Evolutionary conservation across 2,888 invertebrate species (phyloP), one percentile per base, ranked within the genome.

Genomic region (Drosophila stalkeri): DNA sequence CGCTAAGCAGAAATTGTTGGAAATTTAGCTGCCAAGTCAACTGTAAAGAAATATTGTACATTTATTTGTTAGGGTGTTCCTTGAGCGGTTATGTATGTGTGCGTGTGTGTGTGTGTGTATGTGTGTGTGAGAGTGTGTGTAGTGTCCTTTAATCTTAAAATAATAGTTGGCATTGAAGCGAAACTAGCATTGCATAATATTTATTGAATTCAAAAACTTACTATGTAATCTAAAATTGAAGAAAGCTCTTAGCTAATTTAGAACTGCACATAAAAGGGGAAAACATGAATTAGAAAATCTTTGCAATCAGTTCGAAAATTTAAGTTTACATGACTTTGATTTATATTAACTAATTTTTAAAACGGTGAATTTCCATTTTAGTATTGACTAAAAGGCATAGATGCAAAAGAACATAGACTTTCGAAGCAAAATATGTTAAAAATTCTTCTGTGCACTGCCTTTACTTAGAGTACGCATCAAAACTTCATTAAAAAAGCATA

Each of bases 41-140:
- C 73, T 79, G 80, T 76, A 67, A 88, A 68, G 74, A 68, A 68
- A 76, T 51, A 72, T 55, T 47, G 33, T 64, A 70, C 61, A 77
- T 27, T 74, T 44, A 41, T 49, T 69, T 43, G 31, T 61, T 44
- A 43, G 78, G 70, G 74, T 66, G 65, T 56, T 64, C 20, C 20
- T 39, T 71, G 18, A 62, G 41, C n/a, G 2, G 11, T 11, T 14
- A 7, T 33, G 11, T 62, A 18, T n/a, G 1, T 31, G n/a, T 33
- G 51, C 14, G 27, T 14, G 44, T 8, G n/a, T n/a, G n/a, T 49
- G 12, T 52, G 51, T 18, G 51, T 33, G n/a, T 37, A 12, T 0
- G 3, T 3, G 35, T 20, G 8, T 23, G 14, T 35, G 23, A 14
- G 35, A 20, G 52, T 52, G 51, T 18, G 27, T 14, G 44, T 8